Base-by-base conservation (phyloP, 2,797 vertebrate genomes). In the Hipposideros larvatus region DNA sequence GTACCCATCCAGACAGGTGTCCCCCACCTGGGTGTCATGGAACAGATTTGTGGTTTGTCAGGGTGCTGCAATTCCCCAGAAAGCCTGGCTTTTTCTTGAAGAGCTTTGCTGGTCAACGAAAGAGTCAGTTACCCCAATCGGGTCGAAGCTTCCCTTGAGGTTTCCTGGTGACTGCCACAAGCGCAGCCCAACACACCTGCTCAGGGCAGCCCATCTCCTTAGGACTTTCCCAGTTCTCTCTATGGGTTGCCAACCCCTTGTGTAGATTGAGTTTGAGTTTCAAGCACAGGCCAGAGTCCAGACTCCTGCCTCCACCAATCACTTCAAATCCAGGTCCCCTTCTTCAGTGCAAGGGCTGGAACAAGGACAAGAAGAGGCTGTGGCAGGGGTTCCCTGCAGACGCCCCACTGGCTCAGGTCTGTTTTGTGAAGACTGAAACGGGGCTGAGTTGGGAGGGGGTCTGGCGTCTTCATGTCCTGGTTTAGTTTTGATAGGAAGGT, bases 401-500 rank as follows among this genome's bases (percentile, higher is more conserved):
- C 0, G 0, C 31, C 21, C 18, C 22, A 3, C 28, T 8, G 7
- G 26, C 31, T 3, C 1, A 5, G n/a, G 15, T 68, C 46, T 61
- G 8, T 24, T 14, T 19, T 22, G 9, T 2, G 26, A 31, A 31
- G 14, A 11, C 41, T 22, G 14, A 31, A 37, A 1, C 0, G 0
- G 2, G 86, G 51, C n/a, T n/a, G 15, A 21, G 11, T 10, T 0
- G 48, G 51, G 86, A 34, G 11, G 19, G 19, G 0, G 1, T 11
- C 57, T 63, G 82, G 16, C 59, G 85, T 15, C 4, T 18, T 87
- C 46, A 34, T 41, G 9, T 28, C 46, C 37, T 43, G 10, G 19
- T 34, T 59, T 68, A 5, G 51, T 15, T 68, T 73, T 85, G 41
- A 4, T 31, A 51, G 75, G 43, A 73, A 90, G 89, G 28, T 28